These are phyloP conservation scores for Eulithis prunata DNA, from an alignment of 2,888 invertebrate genomes.

Conservation along the genomic window DNA sequence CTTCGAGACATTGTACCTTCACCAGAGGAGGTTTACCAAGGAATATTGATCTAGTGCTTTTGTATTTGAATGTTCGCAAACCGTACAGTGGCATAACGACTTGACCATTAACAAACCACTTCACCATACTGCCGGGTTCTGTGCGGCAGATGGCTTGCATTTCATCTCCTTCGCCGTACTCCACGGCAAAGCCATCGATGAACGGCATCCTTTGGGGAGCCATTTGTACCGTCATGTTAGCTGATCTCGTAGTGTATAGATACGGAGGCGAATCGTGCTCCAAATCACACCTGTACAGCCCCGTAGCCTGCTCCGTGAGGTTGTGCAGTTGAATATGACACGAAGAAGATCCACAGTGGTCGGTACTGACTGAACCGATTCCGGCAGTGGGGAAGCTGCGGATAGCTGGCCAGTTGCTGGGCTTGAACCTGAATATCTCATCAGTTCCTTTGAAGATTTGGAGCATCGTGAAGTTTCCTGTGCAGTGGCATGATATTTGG, in stretches of 20 bases:
- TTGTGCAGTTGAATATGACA: conserved; percentile 67
- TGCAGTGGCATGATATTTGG: conserved; percentile 74
- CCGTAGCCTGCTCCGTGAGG: conserved; percentile 71
- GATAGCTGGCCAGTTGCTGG: conserved; percentile 68
- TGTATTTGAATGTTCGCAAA: conserved; percentile 54
- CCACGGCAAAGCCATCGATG: conserved; percentile 66
- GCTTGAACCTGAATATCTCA: conserved; percentile 76
- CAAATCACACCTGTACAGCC: conserved; percentile 73
- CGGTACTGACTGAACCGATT: conserved; percentile 66
- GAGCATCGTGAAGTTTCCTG: conserved; percentile 76
- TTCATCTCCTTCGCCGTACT: conserved; percentile 66
- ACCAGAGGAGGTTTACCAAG: conserved; percentile 77
- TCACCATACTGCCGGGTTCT: conserved; percentile 63
- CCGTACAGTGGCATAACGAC: conserved; percentile 51
- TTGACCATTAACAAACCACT: conserved; percentile 73
- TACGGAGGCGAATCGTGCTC: conserved; percentile 72
- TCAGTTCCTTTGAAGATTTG: conserved; percentile 74
- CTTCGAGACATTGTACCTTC: conserved; percentile 79
- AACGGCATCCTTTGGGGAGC: conserved; percentile 63
- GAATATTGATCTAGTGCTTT: conserved; percentile 61
- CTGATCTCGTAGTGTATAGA: conserved; percentile 63
- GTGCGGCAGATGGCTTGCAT: conserved; percentile 72
- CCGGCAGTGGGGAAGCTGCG: conserved; percentile 68
- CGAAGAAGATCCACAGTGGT: conserved; percentile 68
- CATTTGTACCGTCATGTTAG: conserved; percentile 69